These are phyloP conservation scores for Synanthedon andrenaeformis DNA, from an alignment of 2,888 invertebrate genomes.

Conservation along the genomic window DNA sequence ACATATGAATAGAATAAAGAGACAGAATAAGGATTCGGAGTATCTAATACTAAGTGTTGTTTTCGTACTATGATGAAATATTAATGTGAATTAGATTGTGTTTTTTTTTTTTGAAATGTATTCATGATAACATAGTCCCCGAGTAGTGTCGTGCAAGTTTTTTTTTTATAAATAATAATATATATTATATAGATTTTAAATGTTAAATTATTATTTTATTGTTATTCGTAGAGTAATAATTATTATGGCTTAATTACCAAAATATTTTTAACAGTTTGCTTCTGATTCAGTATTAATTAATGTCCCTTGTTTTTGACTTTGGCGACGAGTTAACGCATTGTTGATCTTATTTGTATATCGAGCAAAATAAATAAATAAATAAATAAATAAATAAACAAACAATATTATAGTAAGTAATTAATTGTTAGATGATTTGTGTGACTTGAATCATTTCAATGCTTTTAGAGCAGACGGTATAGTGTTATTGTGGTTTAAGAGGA, in stretches of 20 bases:
- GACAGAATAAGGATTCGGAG: slow-evolving; percentile 61
- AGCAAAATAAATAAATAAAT: slow-evolving; percentile 61
- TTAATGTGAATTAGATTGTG: slow-evolving; percentile 37
- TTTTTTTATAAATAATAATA: slow-evolving; percentile 36
- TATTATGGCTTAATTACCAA: slow-evolving; percentile 66
- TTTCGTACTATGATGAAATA: slow-evolving; percentile 49
- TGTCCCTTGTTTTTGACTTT: slow-evolving; percentile 46
- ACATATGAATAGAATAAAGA: slow-evolving; percentile 64
- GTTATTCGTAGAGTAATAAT: slow-evolving; percentile 46
- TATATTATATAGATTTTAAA: slow-evolving; percentile 36
- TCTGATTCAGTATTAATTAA: slow-evolving; percentile 68
- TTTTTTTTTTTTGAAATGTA: slow-evolving; percentile 28
- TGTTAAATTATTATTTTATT: slow-evolving; percentile 48
- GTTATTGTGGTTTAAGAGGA: slow-evolving; percentile 67
- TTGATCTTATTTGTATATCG: slow-evolving; percentile 65
- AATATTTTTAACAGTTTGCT: slow-evolving; percentile 59
- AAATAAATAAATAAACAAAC: slow-evolving; percentile 44
- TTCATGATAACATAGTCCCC: slow-evolving; percentile 40
- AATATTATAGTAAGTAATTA: slow-evolving; percentile 62
- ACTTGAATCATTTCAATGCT: slow-evolving; percentile 68
- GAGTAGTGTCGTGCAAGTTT: slow-evolving; percentile 52
- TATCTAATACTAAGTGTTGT: slow-evolving; percentile 68
- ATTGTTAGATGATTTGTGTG: slow-evolving; percentile 68
- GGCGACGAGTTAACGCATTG: slow-evolving; percentile 40
- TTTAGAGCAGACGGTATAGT: slow-evolving; percentile 62